A percentile compares a stretch with the other conserved stretches of the same genome.
phyloP scores from a whole-genome alignment of 2,888 invertebrate species.

The Leucophenga montana region DNA sequence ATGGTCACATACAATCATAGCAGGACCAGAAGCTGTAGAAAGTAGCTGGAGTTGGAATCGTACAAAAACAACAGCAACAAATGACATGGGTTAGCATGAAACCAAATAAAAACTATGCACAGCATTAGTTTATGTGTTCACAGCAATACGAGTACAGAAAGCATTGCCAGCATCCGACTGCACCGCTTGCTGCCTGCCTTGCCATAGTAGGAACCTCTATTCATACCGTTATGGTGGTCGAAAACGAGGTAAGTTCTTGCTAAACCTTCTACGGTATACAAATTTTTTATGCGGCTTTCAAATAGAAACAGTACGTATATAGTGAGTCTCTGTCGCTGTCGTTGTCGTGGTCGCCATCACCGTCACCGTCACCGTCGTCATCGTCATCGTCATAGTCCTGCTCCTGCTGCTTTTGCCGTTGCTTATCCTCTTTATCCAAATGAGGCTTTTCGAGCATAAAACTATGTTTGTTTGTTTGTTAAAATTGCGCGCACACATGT shows the following conservation, averaged over 20 bases:
- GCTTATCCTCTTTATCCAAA: conserved; percentile 38
- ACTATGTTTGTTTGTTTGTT: conserved; percentile 7
- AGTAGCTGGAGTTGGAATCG: conserved; percentile 16
- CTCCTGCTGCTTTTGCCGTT: conserved; percentile 10
- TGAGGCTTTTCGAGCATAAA: conserved; percentile 57
- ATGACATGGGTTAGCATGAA: conserved; percentile 4
- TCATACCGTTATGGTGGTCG: no score
- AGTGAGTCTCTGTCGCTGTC: no score
- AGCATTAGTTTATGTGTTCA: not conserved
- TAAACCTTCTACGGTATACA: not conserved
- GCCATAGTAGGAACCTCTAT: no score
- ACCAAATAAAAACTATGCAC: conserved; percentile 11
- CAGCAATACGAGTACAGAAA: not conserved
- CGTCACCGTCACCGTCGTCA: conserved; percentile 19
- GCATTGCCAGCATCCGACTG: not conserved
- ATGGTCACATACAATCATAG: not conserved
- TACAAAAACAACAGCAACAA: not conserved
- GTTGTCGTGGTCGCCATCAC: conserved; percentile 7
- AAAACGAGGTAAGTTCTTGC: not conserved
- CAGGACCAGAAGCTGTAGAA: no score
- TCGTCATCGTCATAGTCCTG: conserved; percentile 24
- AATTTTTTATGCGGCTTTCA: no score
- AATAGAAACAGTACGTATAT: no score
- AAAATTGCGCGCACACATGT: conserved; percentile 62
- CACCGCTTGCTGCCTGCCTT: no score